Base-by-base conservation (phyloP, 2,113 vertebrate genomes). In the Ammodytes marinus region DNA sequence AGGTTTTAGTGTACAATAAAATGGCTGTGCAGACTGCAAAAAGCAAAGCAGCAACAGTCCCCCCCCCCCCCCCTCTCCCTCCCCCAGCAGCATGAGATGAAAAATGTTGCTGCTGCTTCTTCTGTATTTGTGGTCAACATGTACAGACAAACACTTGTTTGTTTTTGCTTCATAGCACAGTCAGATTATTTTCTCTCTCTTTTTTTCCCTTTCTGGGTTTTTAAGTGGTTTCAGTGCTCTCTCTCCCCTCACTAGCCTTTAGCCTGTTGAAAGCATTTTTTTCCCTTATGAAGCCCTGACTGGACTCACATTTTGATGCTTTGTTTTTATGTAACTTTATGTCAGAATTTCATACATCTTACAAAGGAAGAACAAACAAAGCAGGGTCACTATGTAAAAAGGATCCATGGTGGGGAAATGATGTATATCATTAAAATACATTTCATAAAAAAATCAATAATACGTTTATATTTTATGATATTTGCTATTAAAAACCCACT, bases 61-160 rank as follows among this genome's bases (percentile, higher is more conserved):
- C 35, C 40, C 39, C 60, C n/a, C 65, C 9, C 71, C 59, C 10
- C 7, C 35, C 40, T 27, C 60, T 37, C 65, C 9, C 71, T 68
- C 43, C 27, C 75, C 46, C 43, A 13, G 69, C 64, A 66, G 63
- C 67, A 39, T 52, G 46, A 45, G 55, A 74, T 69, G 11, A 82
- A 78, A 77, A 19, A 39, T 52, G 60, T 2, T 19, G 39, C 63
- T 45, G 57, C 53, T 79, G 76, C 46, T 47, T 59, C 27, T 82
- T 59, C 27, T 82, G 69, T 53, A 49, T 19, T 65, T 53, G 69
- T 43, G 14, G 40, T 82, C 69, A 37, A 66, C 63, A 53, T 67
- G 19, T 53, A 50, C 50, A 77, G 39, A 58, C 46, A 71, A 58
- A 61, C 14, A 60, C 27, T 67, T 14, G 50, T 47, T 72, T 69